Conservation (phyloP, 2,888 invertebrate genomes). For the Idaea dimidiata region DNA sequence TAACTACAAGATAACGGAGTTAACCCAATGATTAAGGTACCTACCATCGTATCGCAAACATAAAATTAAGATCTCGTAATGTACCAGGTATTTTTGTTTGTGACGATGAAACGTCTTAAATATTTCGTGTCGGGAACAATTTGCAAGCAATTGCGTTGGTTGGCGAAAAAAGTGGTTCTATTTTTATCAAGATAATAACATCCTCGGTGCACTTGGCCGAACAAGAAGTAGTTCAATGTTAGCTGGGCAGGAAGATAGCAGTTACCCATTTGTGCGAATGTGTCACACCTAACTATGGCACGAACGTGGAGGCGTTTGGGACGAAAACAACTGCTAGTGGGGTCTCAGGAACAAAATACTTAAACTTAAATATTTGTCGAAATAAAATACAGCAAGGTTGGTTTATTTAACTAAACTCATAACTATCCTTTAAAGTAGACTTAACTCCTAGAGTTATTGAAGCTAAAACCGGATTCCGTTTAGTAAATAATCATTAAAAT, state of each 20-base stretch:
- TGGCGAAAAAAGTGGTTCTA: conserved; percentile 51
- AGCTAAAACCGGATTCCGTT: not conserved
- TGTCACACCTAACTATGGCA: conserved; percentile 33
- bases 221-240: conserved; percentile 76
- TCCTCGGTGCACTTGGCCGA: conserved; percentile 76
- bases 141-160: conserved; percentile 19
- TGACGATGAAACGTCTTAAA: not conserved
- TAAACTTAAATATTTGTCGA: not conserved
- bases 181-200: conserved; percentile 61
- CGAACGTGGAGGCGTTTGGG: conserved; percentile 31
- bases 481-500: not conserved
- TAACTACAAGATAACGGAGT: too few species aligned
- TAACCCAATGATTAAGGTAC: too few species aligned
- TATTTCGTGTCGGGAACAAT: conserved; percentile 7
- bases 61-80: not conserved
- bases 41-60: not conserved
- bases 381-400: not conserved
- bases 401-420: not conserved
- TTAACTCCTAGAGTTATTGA: not conserved
- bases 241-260: conserved; percentile 61
- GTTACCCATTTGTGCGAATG: conserved; percentile 74
- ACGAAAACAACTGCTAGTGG: conserved; percentile 2
- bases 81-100: not conserved
- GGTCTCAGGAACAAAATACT: not conserved
- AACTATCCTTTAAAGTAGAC: not conserved